Base-by-base conservation (phyloP, 1,140 invertebrate genomes). In the Ips typographus region DNA sequence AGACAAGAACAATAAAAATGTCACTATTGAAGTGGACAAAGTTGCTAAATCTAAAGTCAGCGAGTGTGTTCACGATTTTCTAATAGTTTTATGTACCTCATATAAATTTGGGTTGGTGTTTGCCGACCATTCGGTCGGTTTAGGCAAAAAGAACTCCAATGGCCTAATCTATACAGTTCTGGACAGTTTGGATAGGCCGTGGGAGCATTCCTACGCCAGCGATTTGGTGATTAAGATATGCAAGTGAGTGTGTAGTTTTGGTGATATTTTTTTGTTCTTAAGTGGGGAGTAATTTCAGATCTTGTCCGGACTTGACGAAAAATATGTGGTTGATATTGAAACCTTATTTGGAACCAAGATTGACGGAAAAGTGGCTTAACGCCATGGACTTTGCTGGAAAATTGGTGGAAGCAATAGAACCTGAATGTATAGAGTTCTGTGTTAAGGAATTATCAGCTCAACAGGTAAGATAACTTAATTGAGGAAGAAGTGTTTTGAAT, bases 291-390 rank as follows among this genome's bases (percentile, higher is more conserved):
- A 3, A 8, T 3, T 49, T 8, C 1, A 78, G 78, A 44, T 85
- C 86, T 41, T 91, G 90, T 79, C 91, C 91, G 1, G 90, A 93
- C 78, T 82, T 93, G 55, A 84, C 89, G 6, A 85, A 87, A 79
- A 83, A 84, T 43, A 82, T 90, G 3, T 84, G 91, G 52, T 80
- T 44, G 63, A 80, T 82, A 40, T 75, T 88, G 2, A 86, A 88
- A 72, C 80, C 85, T 43, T 85, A 81, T 75, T 84, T 90, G 71
- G 82, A 85, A 72, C 87, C 87, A 0, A 81, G 85, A 77, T 77
- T 83, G 42, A 85, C 87, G 1, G 76, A 77, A 64, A 85, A 86
- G 70, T 89, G 88, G 87, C 79, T 85, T 2, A 82, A 75, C 72
- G 78, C 83, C 44, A 78, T 84, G 39, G 77, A 82, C 42, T 89